Evolutionary conservation across 2,888 invertebrate genomes (phyloP).

Genomic region (Syrphus vitripennis): DNA sequence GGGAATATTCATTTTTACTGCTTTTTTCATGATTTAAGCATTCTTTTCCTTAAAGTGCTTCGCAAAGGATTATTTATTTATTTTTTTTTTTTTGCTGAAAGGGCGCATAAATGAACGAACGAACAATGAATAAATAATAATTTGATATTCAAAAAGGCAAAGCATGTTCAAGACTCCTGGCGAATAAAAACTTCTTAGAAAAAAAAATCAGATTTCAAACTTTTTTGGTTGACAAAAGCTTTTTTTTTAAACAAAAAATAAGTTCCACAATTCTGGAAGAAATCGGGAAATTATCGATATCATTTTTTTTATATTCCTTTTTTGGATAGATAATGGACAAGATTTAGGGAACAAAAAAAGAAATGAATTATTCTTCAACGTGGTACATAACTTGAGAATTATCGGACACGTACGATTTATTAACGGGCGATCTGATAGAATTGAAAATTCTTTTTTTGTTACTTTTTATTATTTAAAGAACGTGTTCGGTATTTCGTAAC

Average conservation of each 20-base stretch:
- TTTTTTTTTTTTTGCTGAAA: background rate
- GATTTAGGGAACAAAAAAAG: background rate
- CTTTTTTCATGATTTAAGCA: background rate
- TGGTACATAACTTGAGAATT: conserved; percentile 12
- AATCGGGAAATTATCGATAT: background rate
- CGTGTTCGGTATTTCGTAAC: no score
- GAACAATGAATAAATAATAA: conserved; percentile 66
- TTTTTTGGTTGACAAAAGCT: background rate
- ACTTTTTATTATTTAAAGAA: no score
- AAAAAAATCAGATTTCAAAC: background rate
- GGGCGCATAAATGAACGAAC: background rate
- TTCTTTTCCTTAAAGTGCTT: background rate
- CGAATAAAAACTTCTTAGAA: background rate
- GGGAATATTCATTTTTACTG: conserved; percentile 44
- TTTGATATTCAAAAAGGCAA: background rate
- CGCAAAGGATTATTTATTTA: background rate
- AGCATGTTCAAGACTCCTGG: background rate
- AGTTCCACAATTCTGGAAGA: background rate
- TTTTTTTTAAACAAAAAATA: background rate
- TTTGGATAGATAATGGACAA: background rate
- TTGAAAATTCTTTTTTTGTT: background rate
- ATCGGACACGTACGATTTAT: conserved; percentile 12
- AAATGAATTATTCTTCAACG: conserved; percentile 1
- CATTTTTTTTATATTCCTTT: background rate
- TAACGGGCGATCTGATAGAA: background rate